Percentiles rank a stretch among this genome's conserved stretches.
phyloP scores from a whole-genome alignment of 2,113 vertebrate species.

The Halcyon malimbica region DNA sequence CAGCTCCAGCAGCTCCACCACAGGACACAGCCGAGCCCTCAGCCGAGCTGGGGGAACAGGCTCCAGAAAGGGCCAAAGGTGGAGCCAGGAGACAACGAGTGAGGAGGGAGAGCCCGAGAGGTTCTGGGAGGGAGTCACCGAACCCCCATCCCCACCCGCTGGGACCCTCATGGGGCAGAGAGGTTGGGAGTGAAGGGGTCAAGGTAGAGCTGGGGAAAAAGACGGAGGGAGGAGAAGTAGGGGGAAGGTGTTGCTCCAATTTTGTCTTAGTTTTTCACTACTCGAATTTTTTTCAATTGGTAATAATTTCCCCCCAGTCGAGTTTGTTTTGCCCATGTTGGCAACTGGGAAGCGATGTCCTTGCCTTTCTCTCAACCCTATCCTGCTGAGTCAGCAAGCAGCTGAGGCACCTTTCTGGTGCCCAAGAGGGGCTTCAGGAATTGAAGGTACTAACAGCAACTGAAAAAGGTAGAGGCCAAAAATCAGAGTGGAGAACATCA shows the following conservation, averaged over 20 bases:
- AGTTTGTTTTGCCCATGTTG: neutral
- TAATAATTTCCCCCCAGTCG: neutral
- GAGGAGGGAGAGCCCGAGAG: neutral
- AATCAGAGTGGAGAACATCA: neutral
- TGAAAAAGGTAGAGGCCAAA: neutral
- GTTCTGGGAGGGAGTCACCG: neutral
- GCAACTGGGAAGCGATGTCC: neutral
- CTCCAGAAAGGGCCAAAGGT: neutral
- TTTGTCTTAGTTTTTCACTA: neutral
- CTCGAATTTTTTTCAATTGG: neutral
- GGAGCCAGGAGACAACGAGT: neutral
- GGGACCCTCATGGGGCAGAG: neutral
- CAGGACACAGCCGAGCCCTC: neutral
- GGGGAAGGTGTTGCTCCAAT: neutral
- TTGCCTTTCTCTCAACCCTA: neutral
- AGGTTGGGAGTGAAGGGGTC: no score
- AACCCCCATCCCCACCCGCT: neutral
- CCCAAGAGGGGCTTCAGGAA: neutral
- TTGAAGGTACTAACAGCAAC: neutral
- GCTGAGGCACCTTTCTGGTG: neutral
- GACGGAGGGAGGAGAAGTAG: neutral
- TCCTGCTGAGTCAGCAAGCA: neutral
- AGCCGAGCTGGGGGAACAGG: neutral
- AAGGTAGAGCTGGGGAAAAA: neutral
- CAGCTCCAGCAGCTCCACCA: neutral